Evolutionary conservation across 2,113 vertebrate genomes (phyloP), one percentile per base, ranked within the genome.

Genomic region (Thalassoma bifasciatum): DNA sequence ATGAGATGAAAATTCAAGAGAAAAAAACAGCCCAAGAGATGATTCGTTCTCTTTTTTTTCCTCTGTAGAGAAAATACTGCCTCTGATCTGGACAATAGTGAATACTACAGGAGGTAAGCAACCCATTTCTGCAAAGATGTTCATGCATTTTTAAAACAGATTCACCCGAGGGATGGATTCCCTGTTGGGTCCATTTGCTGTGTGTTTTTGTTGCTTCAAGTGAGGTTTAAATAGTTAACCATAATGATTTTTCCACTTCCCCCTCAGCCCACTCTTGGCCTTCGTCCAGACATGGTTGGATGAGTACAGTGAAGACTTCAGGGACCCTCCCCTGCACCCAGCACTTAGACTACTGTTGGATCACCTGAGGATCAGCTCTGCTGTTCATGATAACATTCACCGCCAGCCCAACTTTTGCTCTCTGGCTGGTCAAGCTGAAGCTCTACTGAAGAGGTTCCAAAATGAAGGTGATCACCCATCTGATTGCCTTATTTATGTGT

Each of bases 271-370:
- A 24, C 86, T 96, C 85, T 51, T 91, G 82, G 62, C 82, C 59
- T 79, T 94, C 6, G 68, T 94, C 52, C 94, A 96, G 66, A 93
- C 81, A 38, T 97, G 96, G 96, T 82, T 97, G 51, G 94, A 92
- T 11, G 93, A 95, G 66, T 95, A 94, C 84, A 92, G 93, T 7
- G 94, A 94, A 62, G 96, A 96, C 86, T 94, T 97, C 79, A 82
- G 93, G 65, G 94, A 96, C 16, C 89, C 94, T 9, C 95, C 96
- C 6, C 72, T 90, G 73, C 92, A 93, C 23, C 51, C 89, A 0
- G 90, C 88, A 0, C 91, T 93, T 50, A 16, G 62, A 62, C 86
- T 89, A 67, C 85, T 93, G 37, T 21, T 93, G 85, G 92, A 93
- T 14, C 90, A 90, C 89, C 87, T 93, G 38, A 76, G 22, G 44